phyloP scores from a whole-genome alignment of 2,113 vertebrate species.

The Dryoscopus gambensis region DNA sequence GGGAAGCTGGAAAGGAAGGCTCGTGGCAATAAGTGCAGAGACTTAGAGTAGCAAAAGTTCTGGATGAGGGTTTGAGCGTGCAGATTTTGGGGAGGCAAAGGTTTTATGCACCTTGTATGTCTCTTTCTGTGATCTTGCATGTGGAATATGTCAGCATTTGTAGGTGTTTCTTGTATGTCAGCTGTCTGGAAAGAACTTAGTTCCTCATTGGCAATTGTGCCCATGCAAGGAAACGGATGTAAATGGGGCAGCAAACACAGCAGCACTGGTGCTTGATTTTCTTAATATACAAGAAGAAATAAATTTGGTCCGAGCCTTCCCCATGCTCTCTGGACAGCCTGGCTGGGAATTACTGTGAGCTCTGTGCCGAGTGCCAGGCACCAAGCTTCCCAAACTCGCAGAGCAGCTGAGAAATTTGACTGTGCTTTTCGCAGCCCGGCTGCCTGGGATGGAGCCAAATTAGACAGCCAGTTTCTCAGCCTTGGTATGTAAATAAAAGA shows the following conservation, averaged over 20 bases:
- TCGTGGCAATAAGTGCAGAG: background rate
- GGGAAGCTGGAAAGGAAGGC: background rate
- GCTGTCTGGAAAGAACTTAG: background rate
- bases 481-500: conserved; percentile 24
- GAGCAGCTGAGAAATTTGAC: conserved; percentile 33
- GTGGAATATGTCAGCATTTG: background rate
- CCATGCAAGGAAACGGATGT: background rate
- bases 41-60: background rate
- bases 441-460: conserved; percentile 40
- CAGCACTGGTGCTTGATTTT: background rate
- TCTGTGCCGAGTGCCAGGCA: background rate
- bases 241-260: background rate
- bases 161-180: background rate
- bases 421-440: conserved; percentile 9
- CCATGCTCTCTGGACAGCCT: background rate
- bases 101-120: background rate
- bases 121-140: background rate
- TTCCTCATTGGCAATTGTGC: background rate
- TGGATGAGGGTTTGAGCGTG: background rate
- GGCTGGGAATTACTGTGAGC: background rate
- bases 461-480: conserved; percentile 10
- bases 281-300: background rate
- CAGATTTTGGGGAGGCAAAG: background rate
- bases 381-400: background rate
- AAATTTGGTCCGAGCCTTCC: background rate